Evolutionary conservation across 2,113 vertebrate genomes (phyloP), one percentile per base, ranked within the genome.

Genomic region (Ramphastos sulfuratus): DNA sequence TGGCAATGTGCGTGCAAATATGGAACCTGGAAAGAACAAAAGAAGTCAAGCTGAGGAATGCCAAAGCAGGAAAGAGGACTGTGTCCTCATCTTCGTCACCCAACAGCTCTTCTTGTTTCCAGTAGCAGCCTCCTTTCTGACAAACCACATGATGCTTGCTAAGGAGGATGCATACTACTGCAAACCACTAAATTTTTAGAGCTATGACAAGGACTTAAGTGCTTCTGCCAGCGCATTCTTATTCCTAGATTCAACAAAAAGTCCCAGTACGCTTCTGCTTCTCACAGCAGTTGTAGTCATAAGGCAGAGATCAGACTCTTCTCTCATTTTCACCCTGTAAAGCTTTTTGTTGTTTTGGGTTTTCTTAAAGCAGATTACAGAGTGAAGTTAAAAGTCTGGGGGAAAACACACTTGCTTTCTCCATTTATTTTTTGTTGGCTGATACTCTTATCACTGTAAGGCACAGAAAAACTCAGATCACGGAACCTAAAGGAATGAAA

Each of bases 21-120:
- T 39, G 58, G 46, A 71, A 72, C 46, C 82, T 82, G 72, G 75
- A 77, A 92, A 73, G 48, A 74, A 64, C 82, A 91, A 71, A 93
- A 93, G 89, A 83, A 85, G 67, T 76, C 77, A 92, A 94, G 84
- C 94, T 85, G 94, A 93, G 91, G 31, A 92, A 66, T 37, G 56
- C 31, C 75, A 80, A 54, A 33, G 82, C 85, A 91, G 75, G 12
- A 54, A 69, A 37, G 23, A 81, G 65, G 79, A 81, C 37, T 14
- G 4, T 10, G 61, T 39, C 67, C 90, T 85, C 12, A 1, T 14
- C 39, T 33, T 39, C 85, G 87, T 88, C 87, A 90, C 13, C 46
- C 74, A 75, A 35, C 65, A 94, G 17, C 46, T 89, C 55, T 88
- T 83, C 54, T 74, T 42, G 76, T 18, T 77, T 65, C 77, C 86